Evolutionary conservation across 2,888 invertebrate species (phyloP).

Genomic region (Chaetoderma sp.): DNA sequence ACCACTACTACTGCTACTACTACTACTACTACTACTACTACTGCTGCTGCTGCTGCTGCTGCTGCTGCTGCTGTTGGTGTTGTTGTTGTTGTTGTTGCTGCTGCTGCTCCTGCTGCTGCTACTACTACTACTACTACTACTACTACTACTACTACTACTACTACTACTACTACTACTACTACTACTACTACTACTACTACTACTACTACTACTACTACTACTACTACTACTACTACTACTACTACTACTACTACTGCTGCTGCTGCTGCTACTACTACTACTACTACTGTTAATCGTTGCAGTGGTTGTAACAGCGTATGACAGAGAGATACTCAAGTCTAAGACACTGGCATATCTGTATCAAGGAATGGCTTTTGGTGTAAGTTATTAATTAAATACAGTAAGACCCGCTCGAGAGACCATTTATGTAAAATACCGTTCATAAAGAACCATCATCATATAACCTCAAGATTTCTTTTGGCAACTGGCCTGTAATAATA

Average conservation of each 20-base stretch:
- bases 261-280: neutral
- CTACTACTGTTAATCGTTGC: slow-evolving; percentile 15
- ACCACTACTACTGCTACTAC: neutral
- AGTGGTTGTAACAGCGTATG: slow-evolving; percentile 55
- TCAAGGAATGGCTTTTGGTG: slow-evolving; percentile 61
- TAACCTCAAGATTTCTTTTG: too few species aligned
- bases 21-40: neutral
- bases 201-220: neutral
- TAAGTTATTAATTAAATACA: too few species aligned
- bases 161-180: neutral
- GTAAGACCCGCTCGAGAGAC: too few species aligned
- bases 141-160: neutral
- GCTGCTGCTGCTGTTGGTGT: too few species aligned
- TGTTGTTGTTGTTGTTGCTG: too few species aligned
- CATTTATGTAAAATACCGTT: too few species aligned
- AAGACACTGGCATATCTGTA: slow-evolving; percentile 52
- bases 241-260: slow-evolving; percentile 8
- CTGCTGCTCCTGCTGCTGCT: neutral
- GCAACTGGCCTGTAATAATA: too few species aligned
- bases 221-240: slow-evolving; percentile 4
- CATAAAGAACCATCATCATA: too few species aligned
- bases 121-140: neutral
- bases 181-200: neutral
- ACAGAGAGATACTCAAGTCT: slow-evolving; percentile 40
- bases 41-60: neutral